These are phyloP conservation scores for Pinna nobilis DNA, from an alignment of 1,140 invertebrate genomes.

Conservation along the genomic window DNA sequence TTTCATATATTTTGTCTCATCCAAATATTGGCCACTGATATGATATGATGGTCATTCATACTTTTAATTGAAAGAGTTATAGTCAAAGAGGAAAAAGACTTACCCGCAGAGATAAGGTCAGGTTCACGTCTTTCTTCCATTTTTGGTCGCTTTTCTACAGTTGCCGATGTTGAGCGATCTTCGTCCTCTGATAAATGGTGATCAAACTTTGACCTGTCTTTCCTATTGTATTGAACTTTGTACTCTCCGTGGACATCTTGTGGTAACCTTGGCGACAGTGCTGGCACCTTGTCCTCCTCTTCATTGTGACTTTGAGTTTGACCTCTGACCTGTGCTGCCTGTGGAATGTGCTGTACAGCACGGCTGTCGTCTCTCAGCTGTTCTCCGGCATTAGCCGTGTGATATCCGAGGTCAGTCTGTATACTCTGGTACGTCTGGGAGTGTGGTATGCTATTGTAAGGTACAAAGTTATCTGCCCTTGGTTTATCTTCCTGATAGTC, in stretches of 20 bases:
- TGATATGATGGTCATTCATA: too few relatives aligned
- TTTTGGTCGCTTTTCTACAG: constrained; percentile 5
- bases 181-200: constrained; percentile 26
- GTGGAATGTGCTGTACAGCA: constrained; percentile 15
- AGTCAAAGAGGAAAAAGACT: too few relatives aligned
- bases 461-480: constrained; percentile 28
- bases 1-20: too few relatives aligned
- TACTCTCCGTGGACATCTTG: constrained; percentile 41
- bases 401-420: constrained; percentile 20
- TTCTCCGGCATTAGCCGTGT: too few relatives aligned
- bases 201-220: constrained; percentile 27
- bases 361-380: too few relatives aligned
- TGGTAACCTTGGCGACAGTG: constrained; percentile 17
- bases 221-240: constrained; percentile 41
- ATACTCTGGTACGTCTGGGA: constrained; percentile 34
- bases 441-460: constrained; percentile 26
- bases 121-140: not conserved
- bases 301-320: too few relatives aligned
- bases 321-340: not conserved
- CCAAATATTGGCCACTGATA: too few relatives aligned
- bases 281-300: not conserved
- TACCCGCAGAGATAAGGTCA: too few relatives aligned
- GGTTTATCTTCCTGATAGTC: constrained; percentile 42
- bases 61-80: too few relatives aligned
- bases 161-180: not conserved